A percentile compares a stretch with the other conserved stretches of the same genome.
These are phyloP conservation scores for Prolemur simus DNA, from an alignment of 2,113 vertebrate genomes.

Conservation along the genomic window DNA sequence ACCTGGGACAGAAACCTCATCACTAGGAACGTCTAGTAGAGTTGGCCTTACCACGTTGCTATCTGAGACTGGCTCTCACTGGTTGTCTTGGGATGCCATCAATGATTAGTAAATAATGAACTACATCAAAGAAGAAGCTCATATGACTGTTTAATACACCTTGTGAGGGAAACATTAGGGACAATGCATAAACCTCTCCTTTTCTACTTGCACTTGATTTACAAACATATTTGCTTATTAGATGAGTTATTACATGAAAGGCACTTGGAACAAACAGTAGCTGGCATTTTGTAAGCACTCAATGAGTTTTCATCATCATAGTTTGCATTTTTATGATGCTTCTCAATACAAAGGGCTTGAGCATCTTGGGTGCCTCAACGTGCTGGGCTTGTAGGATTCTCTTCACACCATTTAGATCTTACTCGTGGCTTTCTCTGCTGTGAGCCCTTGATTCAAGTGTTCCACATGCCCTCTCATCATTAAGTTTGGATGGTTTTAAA, in stretches of 20 bases:
- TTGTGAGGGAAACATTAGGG: not conserved
- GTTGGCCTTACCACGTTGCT: not conserved
- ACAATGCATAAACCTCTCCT: not conserved
- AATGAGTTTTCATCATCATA: not conserved
- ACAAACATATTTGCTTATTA: not conserved
- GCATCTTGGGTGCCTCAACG: not conserved
- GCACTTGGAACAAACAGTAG: not conserved
- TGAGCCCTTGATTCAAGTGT: not conserved
- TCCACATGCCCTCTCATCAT: fast-evolving
- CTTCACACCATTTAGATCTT: not conserved
- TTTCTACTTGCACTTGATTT: not conserved
- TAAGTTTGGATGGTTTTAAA: not conserved
- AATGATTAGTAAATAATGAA: not conserved
- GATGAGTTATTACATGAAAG: not conserved
- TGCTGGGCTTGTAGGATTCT: not conserved
- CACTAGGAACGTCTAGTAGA: not conserved
- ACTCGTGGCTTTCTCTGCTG: not conserved
- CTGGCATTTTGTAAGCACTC: not conserved
- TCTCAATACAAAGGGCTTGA: not conserved
- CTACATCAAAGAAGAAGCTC: not conserved
- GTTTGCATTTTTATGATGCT: not conserved
- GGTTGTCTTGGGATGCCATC: not conserved
- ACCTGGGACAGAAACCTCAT: not conserved
- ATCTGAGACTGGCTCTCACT: not conserved
- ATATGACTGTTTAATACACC: not conserved